phyloP scores from a whole-genome alignment of 1,140 invertebrate species.

The Bombyx mori region ASM3026992v2 NC_085110.1:8239001-8239500 shows the following conservation, averaged over 20 bases:
- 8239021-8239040: conserved; percentile 99
- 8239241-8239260: conserved; percentile 96
- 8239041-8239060: conserved; percentile 98
- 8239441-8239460: conserved; percentile 96
- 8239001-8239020: conserved; percentile 95
- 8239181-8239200: not conserved
- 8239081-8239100: conserved; percentile 98
- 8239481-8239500: conserved; percentile 90
- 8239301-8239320: conserved; percentile 87
- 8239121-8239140: conserved; percentile 94
- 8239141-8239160: conserved; percentile 27
- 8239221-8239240: conserved; percentile 96
- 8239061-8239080: conserved; percentile 99
- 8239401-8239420: conserved; percentile 99
- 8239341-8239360: conserved; percentile 98
- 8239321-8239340: conserved; percentile 84
- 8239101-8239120: conserved; percentile 99
- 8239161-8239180: not conserved
- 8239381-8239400: conserved; percentile 98
- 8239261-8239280: conserved; percentile 98
- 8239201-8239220: conserved; percentile 26
- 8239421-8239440: conserved; percentile 96
- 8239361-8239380: conserved; percentile 98
- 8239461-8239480: conserved; percentile 97
- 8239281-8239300: conserved; percentile 98